Conservation (phyloP, 2,888 invertebrate genomes). For the Stenotaenia linearis region DNA sequence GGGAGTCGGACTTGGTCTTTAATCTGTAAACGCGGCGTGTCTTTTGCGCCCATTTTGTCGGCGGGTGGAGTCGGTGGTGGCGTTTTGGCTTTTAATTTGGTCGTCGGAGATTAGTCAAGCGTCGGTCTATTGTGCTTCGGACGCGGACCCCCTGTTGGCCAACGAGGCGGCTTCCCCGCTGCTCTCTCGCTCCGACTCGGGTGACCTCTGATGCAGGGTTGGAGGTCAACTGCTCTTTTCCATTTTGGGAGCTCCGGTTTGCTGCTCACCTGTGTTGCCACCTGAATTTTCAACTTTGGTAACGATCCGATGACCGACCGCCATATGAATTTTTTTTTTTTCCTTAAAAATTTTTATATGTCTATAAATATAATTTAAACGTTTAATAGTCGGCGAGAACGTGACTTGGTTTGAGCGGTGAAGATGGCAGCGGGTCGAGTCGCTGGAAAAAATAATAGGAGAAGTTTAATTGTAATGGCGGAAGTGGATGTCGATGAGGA, state of each 20-base stretch:
- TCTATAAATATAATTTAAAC: too few relatives aligned
- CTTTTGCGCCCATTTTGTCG: slow-evolving; percentile 24
- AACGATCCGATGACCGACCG: background rate
- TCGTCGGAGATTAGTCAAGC: slow-evolving; percentile 16
- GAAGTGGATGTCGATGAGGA: slow-evolving; percentile 26
- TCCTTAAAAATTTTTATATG: too few relatives aligned
- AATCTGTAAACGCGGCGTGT: slow-evolving; percentile 6
- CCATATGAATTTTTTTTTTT: background rate
- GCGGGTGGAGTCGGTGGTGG: slow-evolving; percentile 24
- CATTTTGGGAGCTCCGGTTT: slow-evolving; percentile 26
- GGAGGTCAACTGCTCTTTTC: slow-evolving; percentile 26
- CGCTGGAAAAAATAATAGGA: background rate
- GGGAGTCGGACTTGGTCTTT: slow-evolving; percentile 2
- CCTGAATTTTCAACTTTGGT: slow-evolving; percentile 16
- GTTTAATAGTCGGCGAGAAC: too few relatives aligned
- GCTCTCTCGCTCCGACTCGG: slow-evolving; percentile 7
- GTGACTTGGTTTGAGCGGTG: too few relatives aligned
- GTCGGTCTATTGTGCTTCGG: slow-evolving; percentile 26
- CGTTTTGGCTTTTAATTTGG: slow-evolving; percentile 23
- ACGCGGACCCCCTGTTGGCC: slow-evolving; percentile 17
- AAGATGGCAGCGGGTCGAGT: too few relatives aligned
- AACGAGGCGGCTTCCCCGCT: slow-evolving; percentile 24
- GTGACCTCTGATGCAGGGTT: slow-evolving; percentile 21
- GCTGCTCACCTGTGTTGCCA: slow-evolving; percentile 23
- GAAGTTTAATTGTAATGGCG: slow-evolving; percentile 19